Percentiles rank a stretch among this genome's conserved stretches.
Evolutionary conservation across 2,113 vertebrate species (phyloP).

Genomic region (Crotalus horridus): DNA sequence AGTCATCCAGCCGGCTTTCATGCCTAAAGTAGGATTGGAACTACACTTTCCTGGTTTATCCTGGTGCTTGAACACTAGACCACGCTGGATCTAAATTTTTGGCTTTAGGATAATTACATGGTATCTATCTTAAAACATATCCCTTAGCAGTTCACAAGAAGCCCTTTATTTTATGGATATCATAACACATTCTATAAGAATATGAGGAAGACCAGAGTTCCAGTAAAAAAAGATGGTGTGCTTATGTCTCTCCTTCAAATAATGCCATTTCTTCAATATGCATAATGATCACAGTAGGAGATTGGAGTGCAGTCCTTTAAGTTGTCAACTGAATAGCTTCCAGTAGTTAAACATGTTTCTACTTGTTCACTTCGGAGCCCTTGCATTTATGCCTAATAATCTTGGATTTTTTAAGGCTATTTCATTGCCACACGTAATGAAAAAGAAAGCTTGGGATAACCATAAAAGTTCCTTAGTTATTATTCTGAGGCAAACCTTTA

Average conservation of each 20-base stretch:
- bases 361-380: background rate
- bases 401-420: background rate
- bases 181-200: background rate
- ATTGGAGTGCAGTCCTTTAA: background rate
- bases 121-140: background rate
- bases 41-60: background rate
- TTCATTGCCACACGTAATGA: background rate
- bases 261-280: background rate
- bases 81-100: background rate
- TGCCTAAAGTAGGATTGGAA: background rate
- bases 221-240: background rate
- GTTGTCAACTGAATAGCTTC: background rate
- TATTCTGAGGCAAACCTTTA: background rate
- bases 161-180: background rate
- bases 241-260: background rate
- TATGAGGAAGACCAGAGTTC: background rate
- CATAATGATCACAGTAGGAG: background rate
- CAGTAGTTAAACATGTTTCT: background rate
- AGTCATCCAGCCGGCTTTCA: background rate
- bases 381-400: background rate
- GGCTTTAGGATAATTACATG: background rate
- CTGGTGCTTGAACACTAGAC: background rate
- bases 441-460: background rate
- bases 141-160: background rate
- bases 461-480: background rate